Percentiles rank a stretch among this genome's conserved stretches.
These are phyloP conservation scores for Sclerurus mexicanus DNA, from an alignment of 2,113 vertebrate genomes.

Conservation along the genomic window DNA sequence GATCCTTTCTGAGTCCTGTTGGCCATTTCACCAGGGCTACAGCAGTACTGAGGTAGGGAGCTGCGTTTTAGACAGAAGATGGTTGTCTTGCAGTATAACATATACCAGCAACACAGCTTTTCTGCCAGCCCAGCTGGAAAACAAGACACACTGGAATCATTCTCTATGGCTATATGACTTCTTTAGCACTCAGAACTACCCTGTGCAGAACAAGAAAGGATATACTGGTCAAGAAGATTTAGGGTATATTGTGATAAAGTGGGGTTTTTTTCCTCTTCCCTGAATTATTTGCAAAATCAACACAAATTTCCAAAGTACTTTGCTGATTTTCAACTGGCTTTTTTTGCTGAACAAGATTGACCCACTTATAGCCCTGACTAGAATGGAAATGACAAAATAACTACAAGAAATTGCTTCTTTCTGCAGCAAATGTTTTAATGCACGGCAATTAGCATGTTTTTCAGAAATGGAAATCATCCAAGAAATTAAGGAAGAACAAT, in stretches of 20 bases:
- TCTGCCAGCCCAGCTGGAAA: background rate
- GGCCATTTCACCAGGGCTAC: background rate
- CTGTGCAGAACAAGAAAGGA: background rate
- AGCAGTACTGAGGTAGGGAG: background rate
- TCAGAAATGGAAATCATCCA: background rate
- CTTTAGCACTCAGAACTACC: background rate
- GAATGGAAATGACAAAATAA: background rate
- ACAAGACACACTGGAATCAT: background rate
- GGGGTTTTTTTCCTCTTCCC: background rate
- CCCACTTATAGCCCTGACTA: background rate
- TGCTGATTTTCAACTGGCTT: background rate
- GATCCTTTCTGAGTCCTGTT: background rate
- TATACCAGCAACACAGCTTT: background rate
- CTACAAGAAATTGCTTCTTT: conserved; percentile 27
- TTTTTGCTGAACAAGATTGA: background rate
- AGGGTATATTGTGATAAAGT: background rate
- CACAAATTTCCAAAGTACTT: background rate
- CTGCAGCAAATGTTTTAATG: background rate
- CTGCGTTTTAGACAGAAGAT: background rate
- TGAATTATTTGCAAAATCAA: background rate
- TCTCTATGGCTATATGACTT: background rate
- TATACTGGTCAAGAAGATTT: background rate
- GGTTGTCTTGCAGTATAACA: background rate
- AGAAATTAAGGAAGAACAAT: background rate
- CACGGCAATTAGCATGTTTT: background rate